Evolutionary conservation across 2,888 invertebrate species (phyloP).

Genomic region (Asteroscopus sphinx): DNA sequence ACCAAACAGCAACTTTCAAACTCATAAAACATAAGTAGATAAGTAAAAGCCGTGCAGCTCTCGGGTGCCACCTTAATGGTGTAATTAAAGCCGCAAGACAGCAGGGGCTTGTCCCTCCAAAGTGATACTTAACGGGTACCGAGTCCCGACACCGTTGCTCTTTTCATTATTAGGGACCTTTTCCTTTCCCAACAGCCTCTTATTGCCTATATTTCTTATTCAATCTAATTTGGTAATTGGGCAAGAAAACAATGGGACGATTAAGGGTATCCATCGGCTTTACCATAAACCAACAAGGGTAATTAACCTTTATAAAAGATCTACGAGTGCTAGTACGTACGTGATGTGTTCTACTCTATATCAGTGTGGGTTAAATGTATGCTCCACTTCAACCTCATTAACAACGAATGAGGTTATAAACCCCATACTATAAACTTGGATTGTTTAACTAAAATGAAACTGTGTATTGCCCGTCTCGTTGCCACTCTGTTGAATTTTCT

Average conservation of each 20-base stretch:
- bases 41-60: slow-evolving; percentile 54
- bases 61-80: slow-evolving; percentile 57
- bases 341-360: slow-evolving; percentile 21
- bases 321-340: slow-evolving; percentile 1
- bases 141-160: slow-evolving; percentile 62
- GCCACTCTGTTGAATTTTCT: slow-evolving; percentile 8
- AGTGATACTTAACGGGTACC: slow-evolving; percentile 68
- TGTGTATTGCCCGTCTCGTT: slow-evolving; percentile 2
- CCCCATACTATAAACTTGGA: slow-evolving; percentile 23
- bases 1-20: slow-evolving; percentile 46
- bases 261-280: neutral
- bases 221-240: slow-evolving; percentile 18
- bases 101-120: slow-evolving; percentile 28
- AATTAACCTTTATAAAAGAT: neutral
- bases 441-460: slow-evolving; percentile 11
- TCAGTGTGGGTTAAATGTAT: slow-evolving; percentile 19
- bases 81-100: slow-evolving; percentile 65
- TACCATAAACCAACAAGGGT: neutral
- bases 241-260: slow-evolving; percentile 4
- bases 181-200: slow-evolving; percentile 22
- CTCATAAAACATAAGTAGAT: slow-evolving; percentile 45
- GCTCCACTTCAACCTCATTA: slow-evolving; percentile 28
- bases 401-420: slow-evolving; percentile 30
- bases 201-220: slow-evolving; percentile 18
- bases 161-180: slow-evolving; percentile 52